Conservation (phyloP, 2,113 vertebrate genomes). For the Ptilorrhoa leucosticta region DNA sequence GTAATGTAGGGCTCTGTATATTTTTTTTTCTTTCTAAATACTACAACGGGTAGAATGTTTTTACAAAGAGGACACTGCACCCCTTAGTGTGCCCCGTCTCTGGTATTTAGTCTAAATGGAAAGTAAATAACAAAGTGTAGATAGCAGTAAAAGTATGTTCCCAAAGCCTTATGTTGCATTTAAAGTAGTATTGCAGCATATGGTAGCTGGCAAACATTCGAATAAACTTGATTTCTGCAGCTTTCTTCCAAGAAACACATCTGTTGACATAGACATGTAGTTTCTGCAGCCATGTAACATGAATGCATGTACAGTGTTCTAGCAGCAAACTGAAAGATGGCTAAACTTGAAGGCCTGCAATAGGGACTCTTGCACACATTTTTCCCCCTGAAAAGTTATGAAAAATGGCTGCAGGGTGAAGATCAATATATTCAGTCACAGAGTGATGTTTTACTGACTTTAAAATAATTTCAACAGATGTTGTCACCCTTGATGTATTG, state of each 20-base stretch:
- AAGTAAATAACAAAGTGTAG: conserved; percentile 65
- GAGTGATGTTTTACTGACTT: neutral
- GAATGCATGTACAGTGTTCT: neutral
- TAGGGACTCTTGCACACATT: neutral
- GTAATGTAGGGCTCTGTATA: neutral
- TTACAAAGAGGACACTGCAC: conserved; percentile 33
- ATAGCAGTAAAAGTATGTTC: conserved; percentile 50
- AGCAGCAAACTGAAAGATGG: neutral
- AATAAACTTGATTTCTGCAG: conserved; percentile 64
- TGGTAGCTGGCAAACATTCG: conserved; percentile 48
- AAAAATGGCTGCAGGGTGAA: neutral
- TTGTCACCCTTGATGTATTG: neutral
- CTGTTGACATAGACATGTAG: conserved; percentile 54
- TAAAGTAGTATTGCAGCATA: conserved; percentile 61
- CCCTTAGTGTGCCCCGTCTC: conserved; percentile 45
- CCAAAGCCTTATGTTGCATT: conserved; percentile 42
- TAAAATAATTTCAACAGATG: neutral
- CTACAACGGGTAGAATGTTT: conserved; percentile 38
- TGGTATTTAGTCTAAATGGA: conserved; percentile 64
- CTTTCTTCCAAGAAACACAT: conserved; percentile 62
- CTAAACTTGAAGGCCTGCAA: neutral
- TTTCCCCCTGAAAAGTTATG: neutral
- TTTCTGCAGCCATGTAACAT: conserved; percentile 37
- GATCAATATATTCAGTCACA: neutral
- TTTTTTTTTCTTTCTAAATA: conserved; percentile 36